phyloP scores from a whole-genome alignment of 92 coral and sea anemone genomes.

The Phenganax marumi region DNA sequence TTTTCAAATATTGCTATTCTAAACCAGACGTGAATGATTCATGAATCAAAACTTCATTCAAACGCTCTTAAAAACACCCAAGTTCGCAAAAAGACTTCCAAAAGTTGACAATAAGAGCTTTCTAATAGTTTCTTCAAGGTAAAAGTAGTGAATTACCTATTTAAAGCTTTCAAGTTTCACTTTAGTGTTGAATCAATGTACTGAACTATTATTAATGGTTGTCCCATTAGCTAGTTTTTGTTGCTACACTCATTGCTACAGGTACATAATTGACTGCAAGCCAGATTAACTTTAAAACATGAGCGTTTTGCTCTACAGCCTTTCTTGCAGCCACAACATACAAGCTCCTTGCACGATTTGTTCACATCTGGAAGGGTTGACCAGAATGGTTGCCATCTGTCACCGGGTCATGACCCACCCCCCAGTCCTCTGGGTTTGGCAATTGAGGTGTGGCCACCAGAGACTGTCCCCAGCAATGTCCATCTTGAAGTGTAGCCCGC shows the following conservation, averaged over 20 bases:
- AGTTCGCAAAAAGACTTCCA: too few relatives aligned
- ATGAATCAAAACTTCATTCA: too few relatives aligned
- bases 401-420: constrained; percentile 9
- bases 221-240: background rate
- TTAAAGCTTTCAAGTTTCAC: too few relatives aligned
- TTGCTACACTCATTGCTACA: background rate
- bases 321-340: constrained; percentile 43
- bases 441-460: constrained; percentile 29
- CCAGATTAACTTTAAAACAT: constrained; percentile 1
- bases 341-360: constrained; percentile 43
- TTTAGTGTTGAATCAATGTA: too few relatives aligned
- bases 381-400: constrained; percentile 45
- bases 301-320: constrained; percentile 16
- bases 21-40: too few relatives aligned
- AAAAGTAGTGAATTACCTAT: too few relatives aligned
- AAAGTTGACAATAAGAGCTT: too few relatives aligned
- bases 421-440: constrained; percentile 36
- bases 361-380: constrained; percentile 51
- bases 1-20: too few relatives aligned
- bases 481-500: constrained; percentile 44
- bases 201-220: too few relatives aligned
- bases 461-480: constrained; percentile 45
- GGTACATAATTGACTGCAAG: constrained; percentile 1
- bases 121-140: too few relatives aligned
- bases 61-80: too few relatives aligned